Percentiles rank a stretch among this genome's conserved stretches.
These are phyloP conservation scores for Hydrocynus forskahlii DNA, from an alignment of 2,797 vertebrate species.

Conservation along the genomic window DNA sequence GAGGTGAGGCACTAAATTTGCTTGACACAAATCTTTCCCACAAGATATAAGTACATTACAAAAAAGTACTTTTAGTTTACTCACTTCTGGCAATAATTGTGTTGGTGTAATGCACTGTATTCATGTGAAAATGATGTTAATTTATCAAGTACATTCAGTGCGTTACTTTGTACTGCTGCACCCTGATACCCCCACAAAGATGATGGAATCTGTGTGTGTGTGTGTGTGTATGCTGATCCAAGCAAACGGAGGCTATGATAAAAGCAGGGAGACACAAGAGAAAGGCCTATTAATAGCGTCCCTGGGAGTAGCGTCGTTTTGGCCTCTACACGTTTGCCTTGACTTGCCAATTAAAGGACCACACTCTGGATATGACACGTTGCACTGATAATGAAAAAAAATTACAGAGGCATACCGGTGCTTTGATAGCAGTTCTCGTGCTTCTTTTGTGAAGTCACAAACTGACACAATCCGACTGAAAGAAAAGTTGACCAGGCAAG, in stretches of 20 bases:
- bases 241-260: slow-evolving; percentile 41
- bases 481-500: slow-evolving; percentile 9
- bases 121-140: neutral
- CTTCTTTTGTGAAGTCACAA: slow-evolving; percentile 1
- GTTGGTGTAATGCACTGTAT: neutral
- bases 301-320: slow-evolving; percentile 54
- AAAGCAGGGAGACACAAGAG: slow-evolving; percentile 48
- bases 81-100: neutral
- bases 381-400: slow-evolving; percentile 41
- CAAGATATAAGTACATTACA: neutral
- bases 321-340: slow-evolving; percentile 51
- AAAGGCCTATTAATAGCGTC: slow-evolving; percentile 66
- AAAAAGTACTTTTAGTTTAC: neutral
- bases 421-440: slow-evolving; percentile 11
- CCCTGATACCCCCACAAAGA: slow-evolving; percentile 31
- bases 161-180: slow-evolving; percentile 28
- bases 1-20: neutral
- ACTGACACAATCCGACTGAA: neutral
- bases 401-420: slow-evolving; percentile 39
- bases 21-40: neutral
- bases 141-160: neutral
- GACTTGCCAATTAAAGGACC: slow-evolving; percentile 35
- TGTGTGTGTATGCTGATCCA: slow-evolving; percentile 24
- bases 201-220: slow-evolving; percentile 16
- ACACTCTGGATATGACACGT: slow-evolving; percentile 49